Evolutionary conservation across 2,113 vertebrate genomes (phyloP).

Genomic region (Bos indicus): DNA sequence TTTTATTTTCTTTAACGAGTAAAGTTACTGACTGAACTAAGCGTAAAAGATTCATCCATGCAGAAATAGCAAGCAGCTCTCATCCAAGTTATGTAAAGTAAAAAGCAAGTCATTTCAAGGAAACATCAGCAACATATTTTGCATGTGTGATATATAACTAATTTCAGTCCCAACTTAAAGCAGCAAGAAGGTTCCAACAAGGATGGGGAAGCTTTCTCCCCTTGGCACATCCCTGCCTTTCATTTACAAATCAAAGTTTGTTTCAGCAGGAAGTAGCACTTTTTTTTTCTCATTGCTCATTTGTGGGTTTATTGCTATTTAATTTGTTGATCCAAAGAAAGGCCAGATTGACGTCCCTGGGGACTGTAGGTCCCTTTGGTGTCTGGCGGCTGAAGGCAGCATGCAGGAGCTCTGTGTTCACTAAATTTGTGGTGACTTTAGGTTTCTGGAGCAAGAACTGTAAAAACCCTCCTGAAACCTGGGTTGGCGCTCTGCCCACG

Average conservation of each 20-base stretch:
- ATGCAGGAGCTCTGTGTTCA: background rate
- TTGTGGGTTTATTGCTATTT: constrained; percentile 35
- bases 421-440: background rate
- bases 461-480: background rate
- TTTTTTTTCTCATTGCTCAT: constrained; percentile 14
- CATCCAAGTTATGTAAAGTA: constrained; percentile 46
- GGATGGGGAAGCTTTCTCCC: constrained; percentile 51
- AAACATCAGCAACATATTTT: background rate
- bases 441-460: background rate
- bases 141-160: constrained; percentile 39
- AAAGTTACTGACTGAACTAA: constrained; percentile 9
- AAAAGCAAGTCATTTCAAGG: constrained; percentile 48
- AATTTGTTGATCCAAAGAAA: constrained; percentile 54
- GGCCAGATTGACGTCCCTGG: constrained; percentile 32
- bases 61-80: constrained; percentile 23
- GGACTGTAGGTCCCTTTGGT: background rate
- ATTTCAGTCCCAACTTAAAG: constrained; percentile 67
- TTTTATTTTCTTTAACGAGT: constrained; percentile 63
- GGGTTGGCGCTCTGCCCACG: background rate
- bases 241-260: constrained; percentile 62
- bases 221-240: constrained; percentile 33
- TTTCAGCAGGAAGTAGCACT: constrained; percentile 35
- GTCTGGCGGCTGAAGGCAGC: background rate
- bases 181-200: constrained; percentile 59
- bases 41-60: constrained; percentile 47